These are phyloP conservation scores for Bombus impatiens DNA, from an alignment of 1,140 invertebrate species.

Conservation along the genomic window DNA sequence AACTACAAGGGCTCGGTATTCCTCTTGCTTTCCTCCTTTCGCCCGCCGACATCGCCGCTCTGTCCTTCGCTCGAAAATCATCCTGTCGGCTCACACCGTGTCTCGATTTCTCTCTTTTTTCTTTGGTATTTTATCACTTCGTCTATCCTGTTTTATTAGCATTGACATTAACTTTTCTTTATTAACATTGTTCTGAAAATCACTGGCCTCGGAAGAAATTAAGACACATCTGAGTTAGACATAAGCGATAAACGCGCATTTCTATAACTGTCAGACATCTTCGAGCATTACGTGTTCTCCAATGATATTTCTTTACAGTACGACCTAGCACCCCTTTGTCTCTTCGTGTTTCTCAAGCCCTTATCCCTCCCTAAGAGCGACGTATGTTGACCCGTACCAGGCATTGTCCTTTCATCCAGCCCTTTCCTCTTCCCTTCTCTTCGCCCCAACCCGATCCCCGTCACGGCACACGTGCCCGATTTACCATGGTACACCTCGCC, in stretches of 20 bases:
- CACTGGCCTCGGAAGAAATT: too few relatives aligned
- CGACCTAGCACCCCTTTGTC: neutral
- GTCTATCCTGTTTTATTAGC: too few relatives aligned
- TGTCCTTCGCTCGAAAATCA: slow-evolving; percentile 17
- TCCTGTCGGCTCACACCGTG: neutral
- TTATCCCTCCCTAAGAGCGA: slow-evolving; percentile 47
- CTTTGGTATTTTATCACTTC: neutral
- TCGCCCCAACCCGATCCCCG: slow-evolving; percentile 21
- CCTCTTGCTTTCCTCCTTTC: slow-evolving; percentile 43
- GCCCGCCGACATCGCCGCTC: slow-evolving; percentile 11
- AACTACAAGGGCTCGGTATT: slow-evolving; percentile 73
- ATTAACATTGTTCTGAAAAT: neutral
- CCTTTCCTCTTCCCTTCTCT: slow-evolving; percentile 28
- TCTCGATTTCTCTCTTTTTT: neutral
- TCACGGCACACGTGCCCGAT: slow-evolving; percentile 59
- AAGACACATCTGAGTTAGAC: too few relatives aligned
- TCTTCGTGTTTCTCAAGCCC: slow-evolving; percentile 8
- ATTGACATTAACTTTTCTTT: too few relatives aligned
- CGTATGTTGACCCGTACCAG: slow-evolving; percentile 18
- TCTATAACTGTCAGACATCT: neutral
- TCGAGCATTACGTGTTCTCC: neutral
- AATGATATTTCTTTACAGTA: neutral
- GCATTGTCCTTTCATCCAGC: slow-evolving; percentile 48
- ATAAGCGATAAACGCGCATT: too few relatives aligned
- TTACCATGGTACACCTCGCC: slow-evolving; percentile 65